phyloP scores from a whole-genome alignment of 2,113 vertebrate genomes.

The Microcebus jonahi region DNA sequence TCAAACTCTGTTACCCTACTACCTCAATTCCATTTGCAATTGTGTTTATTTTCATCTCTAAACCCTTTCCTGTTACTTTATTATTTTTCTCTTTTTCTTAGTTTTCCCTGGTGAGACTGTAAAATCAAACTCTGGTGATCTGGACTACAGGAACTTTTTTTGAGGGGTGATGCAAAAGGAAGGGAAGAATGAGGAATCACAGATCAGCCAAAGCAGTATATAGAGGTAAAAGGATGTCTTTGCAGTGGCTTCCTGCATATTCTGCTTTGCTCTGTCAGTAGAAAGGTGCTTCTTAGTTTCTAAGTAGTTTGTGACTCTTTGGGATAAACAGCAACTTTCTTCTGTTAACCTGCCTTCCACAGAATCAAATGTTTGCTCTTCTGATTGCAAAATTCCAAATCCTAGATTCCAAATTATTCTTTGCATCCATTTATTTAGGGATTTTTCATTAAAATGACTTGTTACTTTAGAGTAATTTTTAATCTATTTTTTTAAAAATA shows the following conservation, averaged over 20 bases:
- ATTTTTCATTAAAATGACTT: background rate
- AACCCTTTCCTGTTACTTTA: background rate
- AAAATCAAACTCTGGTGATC: background rate
- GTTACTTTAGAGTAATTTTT: background rate
- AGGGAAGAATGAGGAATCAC: background rate
- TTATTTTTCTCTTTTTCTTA: background rate
- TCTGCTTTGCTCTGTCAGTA: background rate
- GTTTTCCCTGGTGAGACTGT: background rate
- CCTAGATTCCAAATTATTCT: background rate
- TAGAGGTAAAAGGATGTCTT: background rate
- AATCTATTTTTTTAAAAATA: background rate
- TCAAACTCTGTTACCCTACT: background rate
- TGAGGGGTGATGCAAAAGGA: background rate
- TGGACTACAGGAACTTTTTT: background rate
- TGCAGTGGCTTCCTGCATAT: background rate
- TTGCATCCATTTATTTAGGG: background rate
- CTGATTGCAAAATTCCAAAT: background rate
- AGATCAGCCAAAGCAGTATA: background rate
- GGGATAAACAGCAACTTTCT: background rate
- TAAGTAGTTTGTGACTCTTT: background rate
- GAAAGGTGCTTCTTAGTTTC: background rate
- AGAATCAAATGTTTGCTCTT: background rate
- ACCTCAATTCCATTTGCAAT: background rate
- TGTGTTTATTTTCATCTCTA: background rate
- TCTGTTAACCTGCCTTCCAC: background rate